These are phyloP conservation scores for Microcebus murinus DNA, from an alignment of 2,113 vertebrate species.

Conservation along the genomic window DNA sequence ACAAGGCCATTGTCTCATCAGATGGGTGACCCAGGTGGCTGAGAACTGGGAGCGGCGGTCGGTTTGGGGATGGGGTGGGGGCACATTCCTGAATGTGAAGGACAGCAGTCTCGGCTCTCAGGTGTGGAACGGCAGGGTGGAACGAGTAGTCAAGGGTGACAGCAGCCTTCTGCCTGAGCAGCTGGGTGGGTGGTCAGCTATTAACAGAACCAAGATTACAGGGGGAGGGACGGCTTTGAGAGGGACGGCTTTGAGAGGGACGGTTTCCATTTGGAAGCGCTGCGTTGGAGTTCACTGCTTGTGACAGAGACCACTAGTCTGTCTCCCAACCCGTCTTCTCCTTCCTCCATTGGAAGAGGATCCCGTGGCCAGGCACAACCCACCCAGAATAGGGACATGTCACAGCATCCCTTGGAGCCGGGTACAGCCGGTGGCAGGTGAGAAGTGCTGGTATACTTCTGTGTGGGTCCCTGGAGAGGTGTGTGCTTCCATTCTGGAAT, in stretches of 20 bases:
- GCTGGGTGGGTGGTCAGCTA: fast-evolving
- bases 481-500: background rate
- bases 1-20: background rate
- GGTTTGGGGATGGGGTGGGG: too few species aligned
- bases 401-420: background rate
- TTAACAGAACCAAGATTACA: too few species aligned
- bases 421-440: fast-evolving
- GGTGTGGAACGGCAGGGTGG: background rate
- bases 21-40: background rate
- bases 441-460: background rate
- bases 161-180: background rate
- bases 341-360: background rate
- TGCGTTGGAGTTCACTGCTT: background rate
- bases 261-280: background rate
- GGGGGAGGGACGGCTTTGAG: background rate
- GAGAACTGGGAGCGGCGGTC: fast-evolving
- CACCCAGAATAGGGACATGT: background rate
- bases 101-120: background rate
- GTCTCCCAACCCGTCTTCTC: background rate
- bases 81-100: too few species aligned
- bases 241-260: background rate
- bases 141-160: too few species aligned
- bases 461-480: background rate
- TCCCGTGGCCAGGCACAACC: too few species aligned
- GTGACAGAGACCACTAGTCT: background rate